Conservation (phyloP, 1,140 invertebrate genomes). For the Nasonia vitripennis region DNA sequence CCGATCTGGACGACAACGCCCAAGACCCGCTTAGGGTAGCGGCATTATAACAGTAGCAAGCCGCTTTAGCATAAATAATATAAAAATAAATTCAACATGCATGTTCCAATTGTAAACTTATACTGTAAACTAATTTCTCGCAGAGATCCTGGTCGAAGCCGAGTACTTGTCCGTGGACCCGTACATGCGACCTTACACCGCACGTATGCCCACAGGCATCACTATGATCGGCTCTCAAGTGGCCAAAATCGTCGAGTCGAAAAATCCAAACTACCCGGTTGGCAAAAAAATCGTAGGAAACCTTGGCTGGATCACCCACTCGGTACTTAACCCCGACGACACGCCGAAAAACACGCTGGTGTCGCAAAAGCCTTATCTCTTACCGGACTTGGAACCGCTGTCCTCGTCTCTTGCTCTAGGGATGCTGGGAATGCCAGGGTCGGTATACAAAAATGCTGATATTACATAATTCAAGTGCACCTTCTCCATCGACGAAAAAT, state of each 20-base stretch:
- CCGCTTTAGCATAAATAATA: neutral
- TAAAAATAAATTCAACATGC: too few relatives aligned
- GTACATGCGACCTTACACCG: constrained; percentile 80
- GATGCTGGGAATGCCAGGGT: constrained; percentile 81
- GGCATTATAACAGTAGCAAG: too few relatives aligned
- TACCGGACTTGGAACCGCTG: constrained; percentile 76
- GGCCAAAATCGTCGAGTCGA: constrained; percentile 80
- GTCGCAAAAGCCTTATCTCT: constrained; percentile 61
- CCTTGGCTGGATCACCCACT: constrained; percentile 79
- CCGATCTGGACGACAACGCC: too few relatives aligned
- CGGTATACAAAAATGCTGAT: constrained; percentile 49
- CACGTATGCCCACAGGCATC: constrained; percentile 73
- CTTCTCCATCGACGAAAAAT: neutral
- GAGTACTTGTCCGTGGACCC: constrained; percentile 83
- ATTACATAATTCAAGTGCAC: too few relatives aligned
- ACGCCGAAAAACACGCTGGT: neutral
- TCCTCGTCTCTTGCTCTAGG: constrained; percentile 79
- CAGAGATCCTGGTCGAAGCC: constrained; percentile 81
- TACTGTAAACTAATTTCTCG: too few relatives aligned
- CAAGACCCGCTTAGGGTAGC: too few relatives aligned
- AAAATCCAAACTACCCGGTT: constrained; percentile 78
- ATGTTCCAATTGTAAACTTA: too few relatives aligned
- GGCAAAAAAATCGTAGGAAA: constrained; percentile 77
- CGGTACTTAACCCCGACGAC: constrained; percentile 63
- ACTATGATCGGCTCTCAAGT: constrained; percentile 81